Evolutionary conservation across 2,888 invertebrate species (phyloP), one percentile per base, ranked within the genome.

Genomic region (Scaptomyza cyrtandrae): DNA sequence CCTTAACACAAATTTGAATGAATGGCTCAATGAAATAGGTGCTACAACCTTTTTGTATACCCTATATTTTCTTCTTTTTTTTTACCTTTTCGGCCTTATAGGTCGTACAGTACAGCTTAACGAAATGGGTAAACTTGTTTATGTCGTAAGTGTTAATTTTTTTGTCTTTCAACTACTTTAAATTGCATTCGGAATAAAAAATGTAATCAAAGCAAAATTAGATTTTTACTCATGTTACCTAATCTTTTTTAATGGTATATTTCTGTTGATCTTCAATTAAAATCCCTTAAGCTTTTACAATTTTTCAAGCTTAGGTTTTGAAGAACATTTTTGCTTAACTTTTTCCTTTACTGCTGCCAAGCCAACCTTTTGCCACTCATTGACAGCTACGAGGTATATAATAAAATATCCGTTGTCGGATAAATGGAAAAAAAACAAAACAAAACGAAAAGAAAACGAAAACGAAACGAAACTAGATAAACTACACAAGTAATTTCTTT

Each of bases 401-500:
- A 27, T n/a, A 24, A n/a, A 31, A 14, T 2, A 0, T 3, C 3
- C 3, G 14, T 29, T 33, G 46, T n/a, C 46, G 14, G 33, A 49
- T 48, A 49, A 61, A 46, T 62, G 48, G 35, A 50, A 37, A 45
- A 10, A 46, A 35, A 29, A 39, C 4, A 37, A 7, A 37, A 5
- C 3, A n/a, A 37, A 39, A 39, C 39, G 35, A 35, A 35, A 33
- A 33, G 6, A 6, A 31, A 31, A 31, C n/a, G 9, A 9, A 31
- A 31, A 31, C 7, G 7, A 14, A 37, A 37, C 37, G 37, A 37
- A 41, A 37, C 16, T 24, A 45, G 41, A 70, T 52, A 59, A 71
- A 58, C 46, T 55, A 71, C 55, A 48, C 29, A 55, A 58, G 58
- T 58, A 45, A 57, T 64, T 48, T 31, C 14, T 11, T 44, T 24